These are phyloP conservation scores for Belonocnema kinseyi DNA, from an alignment of 1,140 invertebrate genomes.

Conservation along the genomic window DNA sequence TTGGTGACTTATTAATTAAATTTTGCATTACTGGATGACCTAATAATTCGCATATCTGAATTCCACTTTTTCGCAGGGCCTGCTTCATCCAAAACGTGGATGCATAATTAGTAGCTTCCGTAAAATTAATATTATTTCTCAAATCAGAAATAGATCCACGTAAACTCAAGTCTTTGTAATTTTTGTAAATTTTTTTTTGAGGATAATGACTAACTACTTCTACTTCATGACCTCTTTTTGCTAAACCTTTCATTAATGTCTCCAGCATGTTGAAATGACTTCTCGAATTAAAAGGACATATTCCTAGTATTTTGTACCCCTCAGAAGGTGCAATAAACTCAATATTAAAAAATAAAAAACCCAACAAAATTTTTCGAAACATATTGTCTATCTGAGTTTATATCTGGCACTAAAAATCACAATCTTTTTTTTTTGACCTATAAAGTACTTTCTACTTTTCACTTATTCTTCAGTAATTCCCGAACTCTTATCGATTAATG, in stretches of 20 bases:
- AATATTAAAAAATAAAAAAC: not conserved
- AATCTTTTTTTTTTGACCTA: not conserved
- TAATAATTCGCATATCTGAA: not conserved
- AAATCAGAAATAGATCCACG: not conserved
- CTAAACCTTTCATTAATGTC: constrained; percentile 72
- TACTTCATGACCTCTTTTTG: constrained; percentile 72
- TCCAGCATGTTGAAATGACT: constrained; percentile 78
- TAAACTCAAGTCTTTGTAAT: not conserved
- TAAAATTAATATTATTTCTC: not conserved
- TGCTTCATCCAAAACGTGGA: not conserved
- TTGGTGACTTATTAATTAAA: not conserved
- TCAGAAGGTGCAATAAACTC: not conserved
- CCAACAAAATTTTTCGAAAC: constrained; percentile 15
- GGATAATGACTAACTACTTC: constrained; percentile 63
- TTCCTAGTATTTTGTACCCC: constrained; percentile 62
- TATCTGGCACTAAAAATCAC: not conserved
- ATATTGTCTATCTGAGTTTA: not conserved
- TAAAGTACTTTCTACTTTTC: not conserved
- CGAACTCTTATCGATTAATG: no score
- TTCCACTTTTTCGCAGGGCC: no score
- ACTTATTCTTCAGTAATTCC: no score
- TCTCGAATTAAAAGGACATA: constrained; percentile 73
- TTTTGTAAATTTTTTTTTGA: constrained; percentile 34
- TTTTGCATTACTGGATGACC: not conserved
- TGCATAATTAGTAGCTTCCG: not conserved